A percentile compares a stretch with the other conserved stretches of the same genome.
Evolutionary conservation across 2,113 vertebrate species (phyloP).

Genomic region (Hippopotamus amphibius): DNA sequence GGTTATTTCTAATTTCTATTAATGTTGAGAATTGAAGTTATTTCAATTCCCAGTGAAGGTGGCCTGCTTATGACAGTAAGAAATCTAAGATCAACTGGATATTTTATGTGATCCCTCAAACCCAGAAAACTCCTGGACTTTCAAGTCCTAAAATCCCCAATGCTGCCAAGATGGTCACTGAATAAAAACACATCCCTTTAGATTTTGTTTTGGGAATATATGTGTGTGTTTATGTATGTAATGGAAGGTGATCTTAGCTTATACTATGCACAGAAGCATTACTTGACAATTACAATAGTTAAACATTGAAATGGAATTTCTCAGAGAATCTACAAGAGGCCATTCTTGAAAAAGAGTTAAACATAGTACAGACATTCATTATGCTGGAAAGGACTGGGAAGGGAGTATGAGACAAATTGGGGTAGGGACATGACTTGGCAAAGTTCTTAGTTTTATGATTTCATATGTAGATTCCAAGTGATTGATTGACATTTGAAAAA

Average conservation of each 20-base stretch:
- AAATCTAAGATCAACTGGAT: neutral
- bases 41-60: neutral
- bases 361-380: neutral
- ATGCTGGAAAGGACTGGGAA: neutral
- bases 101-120: neutral
- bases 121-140: neutral
- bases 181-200: neutral
- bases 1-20: neutral
- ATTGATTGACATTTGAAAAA: neutral
- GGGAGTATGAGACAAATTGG: neutral
- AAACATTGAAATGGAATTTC: neutral
- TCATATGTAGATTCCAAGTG: slow-evolving; percentile 22
- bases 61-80: neutral
- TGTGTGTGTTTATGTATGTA: neutral
- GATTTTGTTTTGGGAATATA: neutral
- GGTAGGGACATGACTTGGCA: neutral
- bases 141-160: neutral
- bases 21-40: neutral
- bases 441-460: slow-evolving; percentile 31
- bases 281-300: neutral
- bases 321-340: neutral
- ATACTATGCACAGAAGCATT: neutral
- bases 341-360: slow-evolving; percentile 9
- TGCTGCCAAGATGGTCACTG: neutral
- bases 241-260: neutral